Percentiles rank a stretch among this genome's conserved stretches.
Evolutionary conservation across 2,888 invertebrate genomes (phyloP).

Genomic region (Podotricha telesiphe): DNA sequence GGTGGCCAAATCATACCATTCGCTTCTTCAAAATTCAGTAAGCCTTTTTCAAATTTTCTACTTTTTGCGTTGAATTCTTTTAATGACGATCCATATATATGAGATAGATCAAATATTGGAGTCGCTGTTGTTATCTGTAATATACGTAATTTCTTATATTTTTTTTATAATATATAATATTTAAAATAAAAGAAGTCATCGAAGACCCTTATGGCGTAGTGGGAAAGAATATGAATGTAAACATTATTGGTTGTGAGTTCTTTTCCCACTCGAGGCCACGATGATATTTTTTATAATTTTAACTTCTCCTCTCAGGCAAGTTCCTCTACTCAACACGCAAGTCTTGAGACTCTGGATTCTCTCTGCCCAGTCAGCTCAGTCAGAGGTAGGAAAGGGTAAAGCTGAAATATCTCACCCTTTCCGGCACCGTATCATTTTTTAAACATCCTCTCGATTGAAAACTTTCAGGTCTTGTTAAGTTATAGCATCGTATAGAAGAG

Average conservation of each 20-base stretch:
- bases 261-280: no score
- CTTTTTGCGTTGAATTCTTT: conserved; percentile 45
- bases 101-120: conserved; percentile 50
- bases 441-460: conserved; percentile 54
- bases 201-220: no score
- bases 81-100: conserved; percentile 48
- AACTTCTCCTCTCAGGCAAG: no score
- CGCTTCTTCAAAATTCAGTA: conserved; percentile 51
- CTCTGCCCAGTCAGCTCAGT: no score
- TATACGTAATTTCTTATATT: not conserved
- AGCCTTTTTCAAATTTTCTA: conserved; percentile 49
- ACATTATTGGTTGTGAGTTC: no score
- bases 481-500: conserved; percentile 53
- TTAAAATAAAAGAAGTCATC: no score
- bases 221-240: no score
- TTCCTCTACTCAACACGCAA: no score
- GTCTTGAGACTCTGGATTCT: no score
- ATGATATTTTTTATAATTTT: no score
- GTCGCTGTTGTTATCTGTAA: conserved; percentile 53
- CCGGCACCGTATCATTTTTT: conserved; percentile 47
- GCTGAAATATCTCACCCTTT: conserved; percentile 46
- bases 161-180: no score
- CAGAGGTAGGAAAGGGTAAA: no score
- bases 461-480: conserved; percentile 54
- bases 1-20: conserved; percentile 53